A percentile compares a stretch with the other conserved stretches of the same genome.
Evolutionary conservation across 2,888 invertebrate genomes (phyloP).

Genomic region (Cantharis rustica): DNA sequence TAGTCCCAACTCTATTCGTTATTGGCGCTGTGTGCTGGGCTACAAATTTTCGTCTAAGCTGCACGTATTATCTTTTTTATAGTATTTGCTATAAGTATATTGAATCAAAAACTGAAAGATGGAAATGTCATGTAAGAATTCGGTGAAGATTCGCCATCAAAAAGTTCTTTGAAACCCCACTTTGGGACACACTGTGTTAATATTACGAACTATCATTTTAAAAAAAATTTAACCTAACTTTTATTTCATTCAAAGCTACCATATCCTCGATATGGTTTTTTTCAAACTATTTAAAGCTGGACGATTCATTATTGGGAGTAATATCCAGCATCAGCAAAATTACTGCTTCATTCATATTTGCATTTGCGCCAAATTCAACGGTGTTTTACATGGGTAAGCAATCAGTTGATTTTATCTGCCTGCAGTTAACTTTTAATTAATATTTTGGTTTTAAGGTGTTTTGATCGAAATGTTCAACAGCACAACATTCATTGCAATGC

Average conservation of each 20-base stretch:
- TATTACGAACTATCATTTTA: too few relatives aligned
- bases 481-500: constrained; percentile 60
- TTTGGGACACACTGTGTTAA: too few relatives aligned
- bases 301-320: constrained; percentile 50
- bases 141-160: too few relatives aligned
- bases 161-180: too few relatives aligned
- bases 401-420: constrained; percentile 5
- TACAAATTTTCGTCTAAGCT: too few relatives aligned
- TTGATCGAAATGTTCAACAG: constrained; percentile 58
- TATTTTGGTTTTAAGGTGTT: constrained; percentile 50
- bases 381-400: constrained; percentile 5
- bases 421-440: not conserved
- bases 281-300: constrained; percentile 45
- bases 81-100: too few relatives aligned
- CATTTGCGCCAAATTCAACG: constrained; percentile 43
- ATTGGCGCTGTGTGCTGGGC: too few relatives aligned
- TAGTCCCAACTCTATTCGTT: too few relatives aligned
- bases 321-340: constrained; percentile 51
- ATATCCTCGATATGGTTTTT: constrained; percentile 47
- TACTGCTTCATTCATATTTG: constrained; percentile 47
- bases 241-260: constrained; percentile 38
- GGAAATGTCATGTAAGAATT: too few relatives aligned
- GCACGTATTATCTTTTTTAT: too few relatives aligned
- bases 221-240: not conserved
- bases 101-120: too few relatives aligned